Evolutionary conservation across 2,113 vertebrate genomes (phyloP).

Genomic region (Eclectus roratus): DNA sequence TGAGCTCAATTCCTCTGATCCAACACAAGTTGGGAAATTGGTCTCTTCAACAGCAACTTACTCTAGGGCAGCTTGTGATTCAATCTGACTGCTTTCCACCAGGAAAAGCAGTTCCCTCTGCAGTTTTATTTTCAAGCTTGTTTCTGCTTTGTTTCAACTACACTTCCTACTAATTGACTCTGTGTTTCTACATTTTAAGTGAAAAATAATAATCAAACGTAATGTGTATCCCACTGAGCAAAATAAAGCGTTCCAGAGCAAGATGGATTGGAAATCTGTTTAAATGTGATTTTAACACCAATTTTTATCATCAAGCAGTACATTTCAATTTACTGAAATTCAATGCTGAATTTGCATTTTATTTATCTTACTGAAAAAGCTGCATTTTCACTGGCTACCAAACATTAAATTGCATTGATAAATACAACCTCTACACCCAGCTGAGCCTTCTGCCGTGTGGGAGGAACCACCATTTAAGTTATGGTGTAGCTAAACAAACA

Average conservation of each 20-base stretch:
- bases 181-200: neutral
- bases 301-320: neutral
- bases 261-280: neutral
- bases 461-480: neutral
- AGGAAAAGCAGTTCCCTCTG: neutral
- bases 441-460: neutral
- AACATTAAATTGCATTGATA: neutral
- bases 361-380: neutral
- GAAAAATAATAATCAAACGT: neutral
- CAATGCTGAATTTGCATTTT: neutral
- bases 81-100: neutral
- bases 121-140: neutral
- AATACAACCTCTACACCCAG: neutral
- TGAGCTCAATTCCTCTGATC: fast-evolving
- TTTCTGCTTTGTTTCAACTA: neutral
- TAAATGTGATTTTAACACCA: neutral
- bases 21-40: fast-evolving
- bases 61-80: neutral
- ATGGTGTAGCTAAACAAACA: neutral
- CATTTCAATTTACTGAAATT: neutral
- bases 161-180: neutral
- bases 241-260: neutral
- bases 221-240: neutral
- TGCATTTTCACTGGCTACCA: neutral
- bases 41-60: neutral